Conservation (phyloP, 1,140 invertebrate genomes). For the Dendroctonus ponderosae region DNA sequence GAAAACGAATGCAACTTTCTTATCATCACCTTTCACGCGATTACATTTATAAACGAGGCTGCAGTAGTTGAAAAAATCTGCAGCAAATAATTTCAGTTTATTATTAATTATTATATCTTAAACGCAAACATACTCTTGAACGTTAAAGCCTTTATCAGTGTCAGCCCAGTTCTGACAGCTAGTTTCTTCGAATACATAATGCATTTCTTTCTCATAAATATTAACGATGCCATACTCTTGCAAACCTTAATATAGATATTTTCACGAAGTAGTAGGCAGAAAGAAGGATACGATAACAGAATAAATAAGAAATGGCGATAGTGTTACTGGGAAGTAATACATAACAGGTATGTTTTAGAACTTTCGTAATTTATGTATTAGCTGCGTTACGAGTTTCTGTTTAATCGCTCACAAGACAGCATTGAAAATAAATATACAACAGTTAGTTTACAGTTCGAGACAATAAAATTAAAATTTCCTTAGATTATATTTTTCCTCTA, state of each 20-base stretch:
- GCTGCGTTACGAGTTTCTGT: too few species aligned
- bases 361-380: not conserved
- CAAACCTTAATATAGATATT: constrained; percentile 19
- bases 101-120: constrained; percentile 7
- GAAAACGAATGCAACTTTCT: too few species aligned
- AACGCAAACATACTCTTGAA: constrained; percentile 4
- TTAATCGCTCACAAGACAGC: too few species aligned
- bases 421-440: too few species aligned
- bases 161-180: constrained; percentile 14
- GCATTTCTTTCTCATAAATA: constrained; percentile 19
- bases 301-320: constrained; percentile 13
- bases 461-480: too few species aligned
- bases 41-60: too few species aligned
- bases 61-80: too few species aligned
- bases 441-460: too few species aligned
- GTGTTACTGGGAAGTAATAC: constrained; percentile 6
- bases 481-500: too few species aligned
- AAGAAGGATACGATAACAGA: constrained; percentile 7
- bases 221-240: constrained; percentile 11
- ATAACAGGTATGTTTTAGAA: constrained; percentile 7
- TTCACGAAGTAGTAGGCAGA: constrained; percentile 16
- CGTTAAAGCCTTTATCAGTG: constrained; percentile 9
- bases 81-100: not conserved
- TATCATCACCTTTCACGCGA: too few species aligned
- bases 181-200: constrained; percentile 20